Evolutionary conservation across 1,140 invertebrate genomes (phyloP).

Genomic region (Helicoverpa armigera): DNA sequence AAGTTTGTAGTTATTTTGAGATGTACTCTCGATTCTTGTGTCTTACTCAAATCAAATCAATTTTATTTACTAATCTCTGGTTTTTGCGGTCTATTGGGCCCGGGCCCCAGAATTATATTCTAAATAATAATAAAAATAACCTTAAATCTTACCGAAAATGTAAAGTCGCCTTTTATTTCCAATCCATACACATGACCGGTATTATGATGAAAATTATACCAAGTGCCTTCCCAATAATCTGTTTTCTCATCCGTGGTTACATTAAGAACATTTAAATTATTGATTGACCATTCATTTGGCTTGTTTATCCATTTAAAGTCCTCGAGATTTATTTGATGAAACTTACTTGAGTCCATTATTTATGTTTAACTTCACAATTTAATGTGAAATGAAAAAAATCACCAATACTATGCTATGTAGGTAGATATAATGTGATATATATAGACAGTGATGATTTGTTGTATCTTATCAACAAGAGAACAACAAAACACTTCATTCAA

Average conservation of each 20-base stretch:
- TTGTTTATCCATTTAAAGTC: constrained; percentile 76
- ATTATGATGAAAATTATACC: constrained; percentile 68
- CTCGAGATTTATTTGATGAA: constrained; percentile 49
- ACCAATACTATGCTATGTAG: not conserved
- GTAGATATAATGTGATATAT: not conserved
- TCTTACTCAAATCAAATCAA: too few species aligned
- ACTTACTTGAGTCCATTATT: constrained; percentile 49
- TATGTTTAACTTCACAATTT: not conserved
- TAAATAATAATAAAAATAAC: not conserved
- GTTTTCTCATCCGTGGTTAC: constrained; percentile 66
- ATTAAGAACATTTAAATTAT: constrained; percentile 53
- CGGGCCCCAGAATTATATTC: not conserved
- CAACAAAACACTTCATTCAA: not conserved
- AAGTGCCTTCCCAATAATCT: constrained; percentile 78
- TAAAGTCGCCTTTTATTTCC: constrained; percentile 68
- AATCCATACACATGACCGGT: constrained; percentile 69
- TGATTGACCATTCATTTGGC: constrained; percentile 61
- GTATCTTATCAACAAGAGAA: constrained; percentile 9
- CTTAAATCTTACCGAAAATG: constrained; percentile 61
- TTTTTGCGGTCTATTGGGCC: too few species aligned
- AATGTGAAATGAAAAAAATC: not conserved
- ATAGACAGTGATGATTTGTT: not conserved
- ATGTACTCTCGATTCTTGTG: too few species aligned
- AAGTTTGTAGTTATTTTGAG: too few species aligned
- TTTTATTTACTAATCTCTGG: too few species aligned